phyloP scores from a whole-genome alignment of 2,113 vertebrate species.

The Triplophysa dalaica region DNA sequence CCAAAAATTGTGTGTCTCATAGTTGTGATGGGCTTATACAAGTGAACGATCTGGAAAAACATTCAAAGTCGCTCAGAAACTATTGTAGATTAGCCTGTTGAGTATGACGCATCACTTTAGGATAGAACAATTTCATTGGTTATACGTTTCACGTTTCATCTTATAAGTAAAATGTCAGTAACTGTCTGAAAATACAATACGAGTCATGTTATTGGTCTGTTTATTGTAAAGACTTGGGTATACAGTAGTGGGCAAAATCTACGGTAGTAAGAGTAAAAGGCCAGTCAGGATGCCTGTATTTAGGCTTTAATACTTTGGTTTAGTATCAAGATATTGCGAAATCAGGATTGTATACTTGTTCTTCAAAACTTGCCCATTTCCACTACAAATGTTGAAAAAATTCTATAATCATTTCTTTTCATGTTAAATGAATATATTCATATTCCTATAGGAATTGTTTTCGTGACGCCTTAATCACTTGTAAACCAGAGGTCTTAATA shows the following conservation, averaged over 20 bases:
- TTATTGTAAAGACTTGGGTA: conserved; percentile 28
- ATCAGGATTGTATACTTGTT: conserved; percentile 2
- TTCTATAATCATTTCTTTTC: background rate
- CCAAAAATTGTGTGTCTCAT: conserved; percentile 54
- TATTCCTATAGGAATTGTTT: background rate
- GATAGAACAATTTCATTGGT: background rate
- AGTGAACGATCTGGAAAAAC: background rate
- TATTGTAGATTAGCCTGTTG: background rate
- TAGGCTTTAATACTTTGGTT: background rate
- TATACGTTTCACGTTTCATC: background rate
- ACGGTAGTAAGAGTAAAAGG: background rate
- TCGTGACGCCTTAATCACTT: conserved; percentile 37
- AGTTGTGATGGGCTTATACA: background rate
- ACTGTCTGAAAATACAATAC: background rate
- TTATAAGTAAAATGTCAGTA: background rate
- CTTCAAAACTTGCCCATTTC: background rate
- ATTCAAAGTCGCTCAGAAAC: background rate
- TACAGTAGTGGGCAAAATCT: conserved; percentile 5
- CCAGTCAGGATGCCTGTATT: background rate
- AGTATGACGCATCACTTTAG: background rate
- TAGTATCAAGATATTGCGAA: background rate
- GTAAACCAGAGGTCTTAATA: conserved; percentile 40
- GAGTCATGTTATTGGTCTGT: conserved; percentile 6
- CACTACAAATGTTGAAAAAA: background rate
- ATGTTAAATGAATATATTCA: background rate